Evolutionary conservation across 2,113 vertebrate species (phyloP).

Genomic region (Elachura formosa): DNA sequence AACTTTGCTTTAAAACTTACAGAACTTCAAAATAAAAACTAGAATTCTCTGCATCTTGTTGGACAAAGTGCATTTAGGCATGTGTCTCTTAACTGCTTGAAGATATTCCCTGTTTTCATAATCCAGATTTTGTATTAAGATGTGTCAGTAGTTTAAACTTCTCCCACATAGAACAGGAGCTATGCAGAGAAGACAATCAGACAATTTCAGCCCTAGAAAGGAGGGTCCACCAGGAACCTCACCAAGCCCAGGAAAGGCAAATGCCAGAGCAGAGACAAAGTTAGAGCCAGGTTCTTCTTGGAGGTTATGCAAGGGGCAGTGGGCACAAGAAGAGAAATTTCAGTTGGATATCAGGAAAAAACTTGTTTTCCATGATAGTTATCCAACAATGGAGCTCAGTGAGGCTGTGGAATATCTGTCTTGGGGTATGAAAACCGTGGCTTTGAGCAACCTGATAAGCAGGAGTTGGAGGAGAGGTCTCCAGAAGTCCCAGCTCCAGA

Average conservation of each 20-base stretch:
- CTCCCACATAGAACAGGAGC: neutral
- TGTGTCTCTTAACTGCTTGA: neutral
- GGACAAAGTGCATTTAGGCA: neutral
- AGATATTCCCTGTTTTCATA: neutral
- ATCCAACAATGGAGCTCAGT: neutral
- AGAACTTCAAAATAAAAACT: neutral
- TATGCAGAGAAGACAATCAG: neutral
- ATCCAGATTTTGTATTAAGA: neutral
- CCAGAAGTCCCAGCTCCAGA: neutral
- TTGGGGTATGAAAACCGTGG: neutral
- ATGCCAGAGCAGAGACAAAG: neutral
- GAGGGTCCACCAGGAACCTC: neutral
- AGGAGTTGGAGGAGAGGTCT: neutral
- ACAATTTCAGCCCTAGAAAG: neutral
- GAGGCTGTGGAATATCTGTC: neutral
- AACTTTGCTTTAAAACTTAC: neutral
- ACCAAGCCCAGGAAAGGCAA: neutral
- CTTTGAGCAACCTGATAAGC: neutral
- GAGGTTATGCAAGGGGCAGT: neutral
- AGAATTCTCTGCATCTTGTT: neutral
- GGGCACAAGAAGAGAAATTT: neutral
- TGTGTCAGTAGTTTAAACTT: accelerated
- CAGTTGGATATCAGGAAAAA: neutral
- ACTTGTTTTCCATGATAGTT: neutral
- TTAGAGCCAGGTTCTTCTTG: neutral